Base-by-base conservation (phyloP, 2,113 vertebrate species). In the Anhinga rufa region DNA sequence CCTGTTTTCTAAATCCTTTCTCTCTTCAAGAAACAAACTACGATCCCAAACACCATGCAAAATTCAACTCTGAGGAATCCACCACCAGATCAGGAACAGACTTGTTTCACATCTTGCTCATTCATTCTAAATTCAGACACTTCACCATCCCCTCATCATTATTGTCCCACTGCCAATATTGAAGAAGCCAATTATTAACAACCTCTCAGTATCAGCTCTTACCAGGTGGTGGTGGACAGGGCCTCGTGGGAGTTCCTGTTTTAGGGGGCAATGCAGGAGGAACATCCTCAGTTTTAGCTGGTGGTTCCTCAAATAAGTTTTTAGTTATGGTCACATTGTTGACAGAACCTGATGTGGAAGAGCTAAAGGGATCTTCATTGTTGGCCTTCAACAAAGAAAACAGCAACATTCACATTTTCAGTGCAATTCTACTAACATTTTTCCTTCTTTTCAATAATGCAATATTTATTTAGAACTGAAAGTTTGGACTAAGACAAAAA, bases 251-350 rank as follows among this genome's bases (percentile, higher is more conserved):
- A 21, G 99, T 99, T 95, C 99, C 99, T 14, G 98, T 99, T 98
- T 99, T 99, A 32, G 99, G 99, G 28, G 99, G 99, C 96, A 99
- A 97, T 49, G 99, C 99, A 70, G 99, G 99, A 93, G 99, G 99
- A 57, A 98, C 92, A n/a, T 99, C 99, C 42, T 99, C 96, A 95
- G 80, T 97, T 93, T 98, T 97, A 92, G 97, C 96, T 31, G 95
- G 90, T 79, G 99, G 97, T 31, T 99, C 99, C 92, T 99, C 99
- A 96, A 99, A 99, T 65, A 98, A 76, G 90, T 98, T 99, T 96
- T 99, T 99, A 92, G 98, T 98, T 98, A 98, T 96, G 48, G 98
- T 65, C 65, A 94, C 82, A 24, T 9, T 98, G 78, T 82, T 97
- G 71, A 68, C 57, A 82, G 97, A 96, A 62, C 82, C 82, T 17